Conservation (phyloP, 2,888 invertebrate species). For the Phyllotreta cruciferae region DNA sequence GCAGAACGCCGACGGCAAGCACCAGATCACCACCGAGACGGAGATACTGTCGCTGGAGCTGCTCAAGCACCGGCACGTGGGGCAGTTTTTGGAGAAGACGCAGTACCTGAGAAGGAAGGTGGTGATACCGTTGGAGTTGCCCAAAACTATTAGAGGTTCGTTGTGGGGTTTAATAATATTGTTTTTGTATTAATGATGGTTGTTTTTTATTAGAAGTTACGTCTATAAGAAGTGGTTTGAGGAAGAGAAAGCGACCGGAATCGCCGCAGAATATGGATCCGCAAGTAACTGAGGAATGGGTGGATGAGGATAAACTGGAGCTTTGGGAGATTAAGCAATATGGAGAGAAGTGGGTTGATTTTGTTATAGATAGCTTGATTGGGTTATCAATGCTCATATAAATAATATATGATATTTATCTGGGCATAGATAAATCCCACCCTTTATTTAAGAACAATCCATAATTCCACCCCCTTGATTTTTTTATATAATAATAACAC, state of each 20-base stretch:
- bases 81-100: conserved; percentile 86
- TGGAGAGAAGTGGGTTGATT: conserved; percentile 74
- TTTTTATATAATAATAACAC: background rate
- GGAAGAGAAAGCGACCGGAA: conserved; percentile 92
- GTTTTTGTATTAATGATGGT: background rate
- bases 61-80: conserved; percentile 85
- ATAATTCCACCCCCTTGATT: background rate
- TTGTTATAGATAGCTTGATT: background rate
- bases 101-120: conserved; percentile 94
- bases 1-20: conserved; percentile 82
- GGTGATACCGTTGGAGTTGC: conserved; percentile 91
- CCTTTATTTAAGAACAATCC: background rate
- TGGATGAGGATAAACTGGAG: conserved; percentile 93
- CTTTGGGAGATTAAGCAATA: conserved; percentile 96
- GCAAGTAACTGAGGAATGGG: conserved; percentile 94
- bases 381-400: background rate
- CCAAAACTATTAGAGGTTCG: conserved; percentile 84
- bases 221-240: conserved; percentile 89
- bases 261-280: conserved; percentile 94
- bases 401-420: too few relatives aligned
- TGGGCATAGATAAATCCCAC: too few relatives aligned
- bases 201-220: conserved; percentile 75
- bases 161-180: conserved; percentile 11
- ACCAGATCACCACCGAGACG: conserved; percentile 94
- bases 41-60: conserved; percentile 94